Base-by-base conservation (phyloP, 2,113 vertebrate species). In the Pelodiscus sinensis region DNA sequence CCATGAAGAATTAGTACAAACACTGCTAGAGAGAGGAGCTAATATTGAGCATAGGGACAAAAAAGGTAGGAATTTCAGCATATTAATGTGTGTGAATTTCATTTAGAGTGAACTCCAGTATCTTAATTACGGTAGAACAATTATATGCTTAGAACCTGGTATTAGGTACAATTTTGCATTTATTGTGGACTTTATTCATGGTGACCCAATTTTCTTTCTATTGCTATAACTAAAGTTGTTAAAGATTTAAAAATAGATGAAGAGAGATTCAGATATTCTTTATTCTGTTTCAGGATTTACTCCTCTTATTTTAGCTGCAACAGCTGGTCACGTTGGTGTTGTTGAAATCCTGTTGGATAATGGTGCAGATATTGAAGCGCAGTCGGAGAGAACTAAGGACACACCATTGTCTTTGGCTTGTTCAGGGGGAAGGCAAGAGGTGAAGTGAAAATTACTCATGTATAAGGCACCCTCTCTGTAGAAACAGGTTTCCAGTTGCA, bases 371-470 rank as follows among this genome's bases (percentile, higher is more conserved):
- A 99, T 99, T 92, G 99, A 99, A 98, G 99, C 99, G 92, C 99
- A 99, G 95, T 99, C 99, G 38, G 99, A 99, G 98, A 99, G 99
- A 98, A 99, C 99, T 97, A 99, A 99, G 99, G 99, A 99, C 97
- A 99, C 99, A 62, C 99, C 99, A 56, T 98, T 99, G 95, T 99
- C 99, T 86, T 98, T 99, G 97, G 99, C 99, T 94, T 99, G 99
- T 96, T 99, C 99, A 21, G 99, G 99, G 91, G 99, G 99, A 92
- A 99, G 99, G 77, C 99, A 99, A 97, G 99, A 99, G 99, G 99
- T 99, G 94, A 96, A 54, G 62, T 94, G 85, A 21, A 90, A 80
- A 31, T 58, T 38, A 1, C 35, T 16, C 25, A 2, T 82, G 19
- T 35, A 50, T 21, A 56, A n/a, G 38, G 29, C 27, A 58, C 55